Base-by-base conservation (phyloP, 2,113 vertebrate species). In the Strigops habroptila region DNA sequence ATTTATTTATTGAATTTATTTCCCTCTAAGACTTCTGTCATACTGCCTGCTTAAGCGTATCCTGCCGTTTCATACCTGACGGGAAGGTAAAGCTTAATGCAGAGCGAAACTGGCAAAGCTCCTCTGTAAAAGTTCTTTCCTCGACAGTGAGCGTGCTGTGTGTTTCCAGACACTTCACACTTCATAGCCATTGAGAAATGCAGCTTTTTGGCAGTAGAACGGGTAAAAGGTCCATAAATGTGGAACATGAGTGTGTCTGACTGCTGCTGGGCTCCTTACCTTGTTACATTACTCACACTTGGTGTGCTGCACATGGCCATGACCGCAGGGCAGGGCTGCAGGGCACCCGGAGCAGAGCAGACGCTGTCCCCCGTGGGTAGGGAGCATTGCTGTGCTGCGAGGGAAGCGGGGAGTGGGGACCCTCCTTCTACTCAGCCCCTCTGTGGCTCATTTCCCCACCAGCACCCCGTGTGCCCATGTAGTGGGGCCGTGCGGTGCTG, bases 311-410 rank as follows among this genome's bases (percentile, higher is more conserved):
- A 28, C 0, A 3, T 1, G 18, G 67, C 9, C 31, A 4, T 0
- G 7, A 22, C 0, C 2, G 37, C 46, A 7, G 9, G 10, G 63
- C 15, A 23, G 5, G 33, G 35, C 10, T 25, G 53, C 25, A 23
- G 25, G 15, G 13, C 10, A 25, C 27, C 1, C 0, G 3, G 35
- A 30, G 15, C 53, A 22, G 68, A 33, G 43, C 59, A 3, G 15
- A 35, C 9, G 1, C 60, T 2, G 1, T 43, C 7, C 17, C 15
- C 25, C 0, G 0, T 6, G 19, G 11, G 33, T 1, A 25, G 12
- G 12, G 9, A 35, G 59, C 4, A 2, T 8, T 9, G 30, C 1
- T 2, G 22, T 17, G 53, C 84, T 89, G 52, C 0, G 0, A 62
- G 46, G 6, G 15, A 46, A 39, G 37, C 0, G 1, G 5, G 12